Evolutionary conservation across 2,797 vertebrate species (phyloP).

Genomic region (Leptodactylus fallax): DNA sequence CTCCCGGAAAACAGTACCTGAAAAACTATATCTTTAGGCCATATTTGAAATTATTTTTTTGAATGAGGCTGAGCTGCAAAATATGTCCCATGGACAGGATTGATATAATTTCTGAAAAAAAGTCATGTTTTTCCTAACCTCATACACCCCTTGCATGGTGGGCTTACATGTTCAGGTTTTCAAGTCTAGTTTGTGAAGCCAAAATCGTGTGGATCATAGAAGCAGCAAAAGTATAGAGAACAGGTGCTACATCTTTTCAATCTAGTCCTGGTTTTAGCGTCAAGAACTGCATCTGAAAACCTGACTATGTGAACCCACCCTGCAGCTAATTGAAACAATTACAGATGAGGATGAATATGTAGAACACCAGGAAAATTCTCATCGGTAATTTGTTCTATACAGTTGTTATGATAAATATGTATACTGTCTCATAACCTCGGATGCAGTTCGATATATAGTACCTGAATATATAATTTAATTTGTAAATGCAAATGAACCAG

Average conservation of each 20-base stretch:
- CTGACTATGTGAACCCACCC: too few species aligned
- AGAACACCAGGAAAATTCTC: not conserved
- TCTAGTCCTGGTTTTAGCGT: too few species aligned
- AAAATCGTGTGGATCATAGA: too few species aligned
- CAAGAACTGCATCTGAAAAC: too few species aligned
- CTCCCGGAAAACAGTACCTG: too few species aligned
- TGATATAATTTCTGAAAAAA: not conserved
- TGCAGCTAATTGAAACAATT: not conserved
- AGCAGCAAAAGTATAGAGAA: too few species aligned
- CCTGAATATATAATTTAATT: conserved; percentile 49
- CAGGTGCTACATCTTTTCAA: too few species aligned
- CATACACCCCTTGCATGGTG: not conserved
- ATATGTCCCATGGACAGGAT: not conserved
- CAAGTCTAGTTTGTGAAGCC: too few species aligned
- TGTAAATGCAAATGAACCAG: conserved; percentile 46
- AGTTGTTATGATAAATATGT: conserved; percentile 16
- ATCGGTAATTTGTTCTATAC: not conserved
- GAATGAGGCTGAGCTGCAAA: too few species aligned
- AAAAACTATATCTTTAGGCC: too few species aligned
- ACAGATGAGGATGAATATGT: not conserved
- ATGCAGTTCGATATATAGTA: conserved; percentile 9
- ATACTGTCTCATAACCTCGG: not conserved
- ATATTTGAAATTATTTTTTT: too few species aligned
- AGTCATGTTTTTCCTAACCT: not conserved
- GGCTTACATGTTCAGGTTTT: too few species aligned